Evolutionary conservation across 2,888 invertebrate species (phyloP).

Genomic region (Limnephilus rhombicus): DNA sequence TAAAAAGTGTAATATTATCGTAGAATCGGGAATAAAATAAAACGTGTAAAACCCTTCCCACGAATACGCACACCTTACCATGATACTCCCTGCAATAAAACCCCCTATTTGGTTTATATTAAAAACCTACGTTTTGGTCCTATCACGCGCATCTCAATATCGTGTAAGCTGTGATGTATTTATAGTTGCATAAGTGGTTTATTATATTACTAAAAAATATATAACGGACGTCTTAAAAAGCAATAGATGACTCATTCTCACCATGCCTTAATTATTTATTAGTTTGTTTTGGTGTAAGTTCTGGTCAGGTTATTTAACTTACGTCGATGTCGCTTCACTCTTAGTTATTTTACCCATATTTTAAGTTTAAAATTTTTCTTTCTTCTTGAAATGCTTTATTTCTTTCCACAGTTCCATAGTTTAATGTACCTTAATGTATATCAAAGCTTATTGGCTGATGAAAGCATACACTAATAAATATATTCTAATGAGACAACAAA

Average conservation of each 20-base stretch:
- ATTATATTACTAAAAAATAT: not conserved
- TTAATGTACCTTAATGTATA: too few relatives aligned
- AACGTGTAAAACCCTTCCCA: slow-evolving; percentile 37
- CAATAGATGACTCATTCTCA: not conserved
- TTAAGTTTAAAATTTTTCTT: too few relatives aligned
- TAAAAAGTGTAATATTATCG: not conserved
- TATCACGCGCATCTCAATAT: slow-evolving; percentile 8
- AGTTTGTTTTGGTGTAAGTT: too few relatives aligned
- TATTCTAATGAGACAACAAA: too few relatives aligned
- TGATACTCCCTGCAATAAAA: slow-evolving; percentile 28
- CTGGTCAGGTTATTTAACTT: too few relatives aligned
- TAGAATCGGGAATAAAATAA: slow-evolving; percentile 26
- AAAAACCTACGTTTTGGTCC: slow-evolving; percentile 9
- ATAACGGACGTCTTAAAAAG: not conserved
- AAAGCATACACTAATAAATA: too few relatives aligned
- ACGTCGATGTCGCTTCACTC: too few relatives aligned
- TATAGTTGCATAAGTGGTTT: not conserved
- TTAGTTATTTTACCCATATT: too few relatives aligned
- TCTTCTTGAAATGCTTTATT: too few relatives aligned
- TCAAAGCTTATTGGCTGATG: too few relatives aligned
- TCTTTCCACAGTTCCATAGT: too few relatives aligned
- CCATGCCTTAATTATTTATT: not conserved
- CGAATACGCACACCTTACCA: slow-evolving; percentile 9
- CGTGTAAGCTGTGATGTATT: too few relatives aligned
- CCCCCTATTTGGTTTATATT: slow-evolving; percentile 16